Conservation (phyloP, 2,888 invertebrate genomes). For the Andrena flavipes region DNA sequence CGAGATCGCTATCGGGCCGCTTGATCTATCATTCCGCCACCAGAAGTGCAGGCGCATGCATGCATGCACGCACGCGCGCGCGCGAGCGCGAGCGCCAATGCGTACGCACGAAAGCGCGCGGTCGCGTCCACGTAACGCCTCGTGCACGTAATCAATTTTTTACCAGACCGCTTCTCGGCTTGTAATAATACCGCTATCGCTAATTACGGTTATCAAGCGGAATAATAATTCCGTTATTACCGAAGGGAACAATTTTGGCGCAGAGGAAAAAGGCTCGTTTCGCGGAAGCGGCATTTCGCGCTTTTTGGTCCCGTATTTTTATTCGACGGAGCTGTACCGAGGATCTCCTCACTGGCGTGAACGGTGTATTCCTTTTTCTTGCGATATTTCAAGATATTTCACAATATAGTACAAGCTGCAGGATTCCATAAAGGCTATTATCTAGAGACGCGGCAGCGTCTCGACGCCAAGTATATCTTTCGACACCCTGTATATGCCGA, state of each 20-base stretch:
- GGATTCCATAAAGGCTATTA: too few species aligned
- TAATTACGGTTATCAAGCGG: constrained; percentile 18
- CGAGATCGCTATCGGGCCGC: constrained; percentile 57
- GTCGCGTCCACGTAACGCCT: constrained; percentile 52
- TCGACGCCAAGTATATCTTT: too few species aligned
- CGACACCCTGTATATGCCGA: too few species aligned
- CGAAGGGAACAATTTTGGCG: not conserved
- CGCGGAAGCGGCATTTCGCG: not conserved
- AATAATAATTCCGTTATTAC: constrained; percentile 1
- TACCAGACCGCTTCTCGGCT: not conserved
- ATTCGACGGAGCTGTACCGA: not conserved
- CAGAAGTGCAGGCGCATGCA: constrained; percentile 52
- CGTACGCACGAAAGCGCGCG: constrained; percentile 46
- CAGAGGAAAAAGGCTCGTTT: not conserved
- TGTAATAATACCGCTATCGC: constrained; percentile 2
- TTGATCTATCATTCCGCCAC: constrained; percentile 65
- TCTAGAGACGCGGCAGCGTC: too few species aligned
- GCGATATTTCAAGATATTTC: too few species aligned
- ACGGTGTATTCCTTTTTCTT: too few species aligned
- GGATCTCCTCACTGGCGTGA: too few species aligned
- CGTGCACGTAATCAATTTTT: constrained; percentile 32
- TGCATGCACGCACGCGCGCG: constrained; percentile 25
- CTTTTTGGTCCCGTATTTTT: not conserved
- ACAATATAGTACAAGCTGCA: too few species aligned
- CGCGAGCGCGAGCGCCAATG: constrained; percentile 35